These are phyloP conservation scores for Aepyceros melampus DNA, from an alignment of 2,113 vertebrate genomes.

Conservation along the genomic window DNA sequence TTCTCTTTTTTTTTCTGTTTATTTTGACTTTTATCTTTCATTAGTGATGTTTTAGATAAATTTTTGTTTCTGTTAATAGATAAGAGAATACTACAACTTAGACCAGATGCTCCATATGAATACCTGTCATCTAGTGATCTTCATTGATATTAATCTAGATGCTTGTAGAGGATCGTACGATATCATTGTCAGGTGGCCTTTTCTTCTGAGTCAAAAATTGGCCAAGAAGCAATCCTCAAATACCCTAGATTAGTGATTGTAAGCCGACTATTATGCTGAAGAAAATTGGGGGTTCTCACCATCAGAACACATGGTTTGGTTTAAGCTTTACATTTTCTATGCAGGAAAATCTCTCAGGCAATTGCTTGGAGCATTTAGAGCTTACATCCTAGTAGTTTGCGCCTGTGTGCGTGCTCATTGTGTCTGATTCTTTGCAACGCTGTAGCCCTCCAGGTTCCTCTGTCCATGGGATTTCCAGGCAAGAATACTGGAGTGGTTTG, in stretches of 20 bases:
- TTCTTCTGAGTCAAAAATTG: neutral
- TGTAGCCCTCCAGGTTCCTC: neutral
- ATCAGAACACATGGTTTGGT: neutral
- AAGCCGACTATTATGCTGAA: neutral
- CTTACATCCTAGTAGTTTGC: neutral
- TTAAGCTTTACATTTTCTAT: neutral
- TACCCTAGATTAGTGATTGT: neutral
- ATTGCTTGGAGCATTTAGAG: neutral
- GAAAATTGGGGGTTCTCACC: neutral
- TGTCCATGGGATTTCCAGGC: neutral
- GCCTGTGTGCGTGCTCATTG: rapidly evolving
- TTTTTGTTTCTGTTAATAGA: neutral
- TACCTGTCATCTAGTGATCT: neutral
- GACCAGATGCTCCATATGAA: too few species aligned
- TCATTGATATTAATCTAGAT: neutral
- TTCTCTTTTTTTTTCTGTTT: neutral
- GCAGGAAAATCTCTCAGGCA: neutral
- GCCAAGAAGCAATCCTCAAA: neutral
- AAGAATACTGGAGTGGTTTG: neutral
- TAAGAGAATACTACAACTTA: neutral
- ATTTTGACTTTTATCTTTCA: neutral
- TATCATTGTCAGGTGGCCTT: neutral
- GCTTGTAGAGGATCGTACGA: neutral
- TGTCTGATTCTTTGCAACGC: neutral
- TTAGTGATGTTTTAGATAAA: neutral